A percentile compares a stretch with the other conserved stretches of the same genome.
Conservation (phyloP, 2,797 vertebrate species). For the Pelochelys cantorii region DNA sequence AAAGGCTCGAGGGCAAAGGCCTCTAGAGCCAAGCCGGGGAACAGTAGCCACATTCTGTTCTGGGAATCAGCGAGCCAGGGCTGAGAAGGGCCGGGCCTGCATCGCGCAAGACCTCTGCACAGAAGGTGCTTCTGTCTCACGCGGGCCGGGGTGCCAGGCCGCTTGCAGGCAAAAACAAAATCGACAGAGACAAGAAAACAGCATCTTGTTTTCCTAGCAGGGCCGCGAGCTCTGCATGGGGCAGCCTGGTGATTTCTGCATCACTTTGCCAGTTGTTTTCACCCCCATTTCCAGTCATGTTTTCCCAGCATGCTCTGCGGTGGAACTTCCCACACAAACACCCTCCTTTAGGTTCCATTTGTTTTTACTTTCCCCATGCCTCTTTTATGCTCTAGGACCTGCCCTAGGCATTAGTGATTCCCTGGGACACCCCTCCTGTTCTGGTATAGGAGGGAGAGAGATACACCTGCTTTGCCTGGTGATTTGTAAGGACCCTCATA, state of each 20-base stretch:
- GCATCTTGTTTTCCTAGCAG: neutral
- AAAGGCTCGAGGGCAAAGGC: constrained; percentile 69
- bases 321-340: too few relatives aligned
- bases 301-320: too few relatives aligned
- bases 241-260: neutral
- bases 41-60: constrained; percentile 63
- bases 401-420: too few relatives aligned
- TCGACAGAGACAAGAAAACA: neutral
- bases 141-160: neutral
- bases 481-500: neutral
- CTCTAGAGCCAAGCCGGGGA: neutral
- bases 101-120: constrained; percentile 7
- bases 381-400: too few relatives aligned
- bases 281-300: too few relatives aligned
- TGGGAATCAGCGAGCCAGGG: neutral
- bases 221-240: neutral
- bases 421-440: too few relatives aligned
- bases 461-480: neutral
- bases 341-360: too few relatives aligned
- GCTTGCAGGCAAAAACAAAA: rapidly evolving
- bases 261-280: too few relatives aligned
- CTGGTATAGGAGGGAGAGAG: too few relatives aligned
- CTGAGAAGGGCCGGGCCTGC: constrained; percentile 28
- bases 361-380: too few relatives aligned
- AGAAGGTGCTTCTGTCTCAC: constrained; percentile 51